Percentiles rank a stretch among this genome's conserved stretches.
Conservation (phyloP, 2,113 vertebrate genomes). For the Phaethornis superciliosus region DNA sequence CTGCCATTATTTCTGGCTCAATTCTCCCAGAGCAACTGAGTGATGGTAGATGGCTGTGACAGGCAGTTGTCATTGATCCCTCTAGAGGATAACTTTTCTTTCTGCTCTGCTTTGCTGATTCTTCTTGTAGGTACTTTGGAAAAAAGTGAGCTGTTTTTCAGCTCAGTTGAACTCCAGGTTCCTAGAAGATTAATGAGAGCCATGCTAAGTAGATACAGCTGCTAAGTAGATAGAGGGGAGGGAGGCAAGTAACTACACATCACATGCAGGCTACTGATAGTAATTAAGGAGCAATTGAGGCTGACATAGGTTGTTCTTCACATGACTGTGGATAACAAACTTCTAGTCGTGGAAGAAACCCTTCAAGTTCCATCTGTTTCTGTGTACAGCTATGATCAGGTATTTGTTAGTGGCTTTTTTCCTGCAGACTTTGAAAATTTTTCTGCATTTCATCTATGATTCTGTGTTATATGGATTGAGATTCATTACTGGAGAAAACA, state of each 20-base stretch:
- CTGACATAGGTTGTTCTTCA: not conserved
- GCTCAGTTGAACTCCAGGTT: conserved; percentile 14
- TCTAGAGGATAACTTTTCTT: not conserved
- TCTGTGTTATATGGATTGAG: not conserved
- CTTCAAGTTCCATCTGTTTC: not conserved
- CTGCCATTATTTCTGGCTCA: not conserved
- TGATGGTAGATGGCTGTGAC: not conserved
- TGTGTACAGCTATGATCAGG: not conserved
- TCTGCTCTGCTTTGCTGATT: not conserved
- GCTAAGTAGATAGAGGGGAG: conserved; percentile 24
- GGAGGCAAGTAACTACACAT: not conserved
- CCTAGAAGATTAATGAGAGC: conserved; percentile 13
- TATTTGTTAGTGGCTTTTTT: not conserved
- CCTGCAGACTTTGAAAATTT: not conserved
- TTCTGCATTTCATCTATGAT: not conserved
- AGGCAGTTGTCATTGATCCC: not conserved
- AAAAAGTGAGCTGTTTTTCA: not conserved
- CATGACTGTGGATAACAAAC: not conserved
- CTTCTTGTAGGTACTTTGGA: not conserved
- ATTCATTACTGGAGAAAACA: not conserved
- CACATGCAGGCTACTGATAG: not conserved
- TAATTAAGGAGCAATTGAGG: not conserved
- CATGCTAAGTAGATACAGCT: conserved; percentile 18
- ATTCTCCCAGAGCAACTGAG: not conserved
- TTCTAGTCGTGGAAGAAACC: not conserved